phyloP scores from a whole-genome alignment of 2,888 invertebrate genomes.

The Trissonchulus latispiculum region DNA sequence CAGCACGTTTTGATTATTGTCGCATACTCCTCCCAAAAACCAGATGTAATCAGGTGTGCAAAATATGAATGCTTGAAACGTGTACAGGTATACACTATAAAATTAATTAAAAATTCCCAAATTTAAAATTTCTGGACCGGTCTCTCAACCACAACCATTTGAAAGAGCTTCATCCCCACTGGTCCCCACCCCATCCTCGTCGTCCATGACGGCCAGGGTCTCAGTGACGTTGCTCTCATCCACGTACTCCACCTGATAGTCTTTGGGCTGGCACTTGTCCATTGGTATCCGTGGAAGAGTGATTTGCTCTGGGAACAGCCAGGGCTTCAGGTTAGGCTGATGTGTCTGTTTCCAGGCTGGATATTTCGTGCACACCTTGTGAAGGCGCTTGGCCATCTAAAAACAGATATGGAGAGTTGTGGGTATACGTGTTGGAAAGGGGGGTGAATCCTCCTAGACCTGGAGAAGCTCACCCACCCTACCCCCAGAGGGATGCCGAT shows the following conservation, averaged over 20 bases:
- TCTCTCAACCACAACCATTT: not conserved
- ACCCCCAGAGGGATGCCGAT: too few species aligned
- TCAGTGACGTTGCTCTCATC: conserved; percentile 15
- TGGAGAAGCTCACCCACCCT: too few species aligned
- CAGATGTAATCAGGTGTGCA: too few species aligned
- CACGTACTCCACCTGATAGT: conserved; percentile 12
- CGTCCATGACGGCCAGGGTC: not conserved
- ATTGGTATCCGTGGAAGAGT: conserved; percentile 60
- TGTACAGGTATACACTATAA: too few species aligned
- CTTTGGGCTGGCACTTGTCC: conserved; percentile 48
- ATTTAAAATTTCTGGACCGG: too few species aligned
- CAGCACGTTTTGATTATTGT: too few species aligned
- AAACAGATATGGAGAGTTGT: too few species aligned
- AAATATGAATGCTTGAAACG: too few species aligned
- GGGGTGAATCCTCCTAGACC: too few species aligned
- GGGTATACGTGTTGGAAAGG: too few species aligned
- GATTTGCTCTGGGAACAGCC: conserved; percentile 76
- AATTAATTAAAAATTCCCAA: too few species aligned
- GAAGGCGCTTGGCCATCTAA: conserved; percentile 67
- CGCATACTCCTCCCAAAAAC: too few species aligned
- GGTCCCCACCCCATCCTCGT: not conserved
- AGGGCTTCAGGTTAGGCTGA: conserved; percentile 67
- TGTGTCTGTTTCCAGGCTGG: conserved; percentile 68
- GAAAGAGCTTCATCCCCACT: not conserved
- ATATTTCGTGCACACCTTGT: conserved; percentile 68